Base-by-base conservation (phyloP, 1,140 invertebrate genomes). In the Rhynchophorus ferrugineus region DNA sequence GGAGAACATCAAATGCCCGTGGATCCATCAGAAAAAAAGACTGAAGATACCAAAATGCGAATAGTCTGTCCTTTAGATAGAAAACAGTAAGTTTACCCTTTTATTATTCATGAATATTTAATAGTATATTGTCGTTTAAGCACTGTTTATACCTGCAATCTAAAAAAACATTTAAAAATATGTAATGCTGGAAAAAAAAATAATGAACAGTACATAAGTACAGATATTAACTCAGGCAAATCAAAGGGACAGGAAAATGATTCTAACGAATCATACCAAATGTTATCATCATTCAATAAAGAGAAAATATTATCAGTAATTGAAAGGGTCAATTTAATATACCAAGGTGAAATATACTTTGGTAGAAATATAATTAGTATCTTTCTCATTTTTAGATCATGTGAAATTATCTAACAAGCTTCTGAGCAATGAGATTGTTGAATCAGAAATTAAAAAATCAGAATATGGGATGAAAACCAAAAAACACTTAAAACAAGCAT, bases 91-190 rank as follows among this genome's bases (percentile, higher is more conserved):
- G 11, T 37, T 9, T 21, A 46, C 20, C 3, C 53, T 34, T 29
- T 24, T 3, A 24, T 16, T 29, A 16, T 44, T 3, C 8, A 22
- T 5, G 11, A 3, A 16, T 7, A 8, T 17, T 6, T 6, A 37
- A 7, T 3, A n/a, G 13, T 6, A 37, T 3, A 37, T 7, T 5
- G 13, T 22, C 2, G 52, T 69, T 75, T 72, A 61, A 84, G 81
- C 59, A 85, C 87, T 0, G 85, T 85, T 58, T 89, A 81, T 67
- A 76, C 79, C 37, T 78, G 78, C 14, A 84, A 82, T 58, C 66
- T 91, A 44, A 57, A 76, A 20, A 83, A 83, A 60, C 88, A 91
- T 69, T 67, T 90, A 36, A 78, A 78, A 61, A 84, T 87, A 48
- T 91, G 88, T 63, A 91, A 89, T 73, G 82, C 81, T 1, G 71